Conservation (phyloP, 2,797 vertebrate species). For the Enteromius unitaeniatus region DNA sequence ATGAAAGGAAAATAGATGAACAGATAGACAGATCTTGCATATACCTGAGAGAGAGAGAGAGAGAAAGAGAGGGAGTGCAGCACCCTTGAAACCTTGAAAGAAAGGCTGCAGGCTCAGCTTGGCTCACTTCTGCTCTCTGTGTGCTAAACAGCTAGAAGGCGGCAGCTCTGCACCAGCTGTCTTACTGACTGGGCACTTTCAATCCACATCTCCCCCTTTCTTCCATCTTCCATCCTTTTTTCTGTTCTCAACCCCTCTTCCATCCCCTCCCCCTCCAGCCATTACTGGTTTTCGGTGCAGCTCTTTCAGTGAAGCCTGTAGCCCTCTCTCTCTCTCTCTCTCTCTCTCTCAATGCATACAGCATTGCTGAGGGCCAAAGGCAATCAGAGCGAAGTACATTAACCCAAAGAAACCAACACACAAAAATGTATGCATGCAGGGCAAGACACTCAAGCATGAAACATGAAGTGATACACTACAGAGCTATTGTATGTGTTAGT, state of each 20-base stretch:
- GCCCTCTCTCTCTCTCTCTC: background rate
- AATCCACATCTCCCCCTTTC: conserved; percentile 45
- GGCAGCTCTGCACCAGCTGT: conserved; percentile 45
- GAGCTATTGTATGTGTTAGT: background rate
- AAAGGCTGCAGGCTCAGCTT: conserved; percentile 49
- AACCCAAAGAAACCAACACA: conserved; percentile 40
- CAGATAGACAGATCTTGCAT: background rate
- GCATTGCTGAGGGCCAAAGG: conserved; percentile 27
- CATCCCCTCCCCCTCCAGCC: conserved; percentile 31
- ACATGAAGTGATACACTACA: background rate
- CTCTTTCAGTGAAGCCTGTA: conserved; percentile 38
- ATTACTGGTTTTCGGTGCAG: conserved; percentile 54
- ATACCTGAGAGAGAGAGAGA: background rate
- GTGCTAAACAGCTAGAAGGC: conserved; percentile 53
- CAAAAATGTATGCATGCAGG: conserved; percentile 21
- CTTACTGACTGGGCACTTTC: conserved; percentile 57
- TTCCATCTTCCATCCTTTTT: conserved; percentile 31
- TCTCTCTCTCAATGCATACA: conserved; percentile 19
- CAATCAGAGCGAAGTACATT: conserved; percentile 41
- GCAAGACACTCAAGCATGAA: conserved; percentile 11
- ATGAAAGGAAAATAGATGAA: conserved; percentile 4
- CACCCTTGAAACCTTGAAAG: conserved; percentile 46
- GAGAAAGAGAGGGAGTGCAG: conserved; percentile 25
- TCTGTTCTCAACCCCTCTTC: conserved; percentile 25
- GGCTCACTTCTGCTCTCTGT: conserved; percentile 43